A percentile compares a stretch with the other conserved stretches of the same genome.
Evolutionary conservation across 1,140 invertebrate genomes (phyloP).

Genomic region (Centruroides sculpturatus): DNA sequence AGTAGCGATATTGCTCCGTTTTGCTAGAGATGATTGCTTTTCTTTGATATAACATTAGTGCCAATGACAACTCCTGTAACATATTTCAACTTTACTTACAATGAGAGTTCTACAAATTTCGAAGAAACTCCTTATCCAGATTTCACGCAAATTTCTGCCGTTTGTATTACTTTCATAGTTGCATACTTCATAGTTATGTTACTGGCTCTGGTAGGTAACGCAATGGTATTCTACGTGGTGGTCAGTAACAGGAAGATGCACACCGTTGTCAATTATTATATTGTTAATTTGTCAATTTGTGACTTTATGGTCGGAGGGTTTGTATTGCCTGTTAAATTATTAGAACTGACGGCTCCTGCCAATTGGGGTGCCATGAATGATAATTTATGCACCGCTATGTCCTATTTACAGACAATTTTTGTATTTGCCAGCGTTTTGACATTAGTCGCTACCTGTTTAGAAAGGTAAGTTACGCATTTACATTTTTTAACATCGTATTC

Average conservation of each 20-base stretch:
- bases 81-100: too few species aligned
- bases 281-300: constrained; percentile 34
- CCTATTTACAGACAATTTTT: constrained; percentile 29
- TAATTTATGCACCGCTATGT: constrained; percentile 28
- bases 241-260: constrained; percentile 33
- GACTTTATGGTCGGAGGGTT: constrained; percentile 35
- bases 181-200: constrained; percentile 29
- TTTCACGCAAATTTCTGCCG: constrained; percentile 21
- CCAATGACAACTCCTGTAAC: too few species aligned
- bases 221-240: constrained; percentile 25
- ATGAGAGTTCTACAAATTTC: too few species aligned
- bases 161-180: constrained; percentile 23
- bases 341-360: constrained; percentile 32
- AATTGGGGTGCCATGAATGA: constrained; percentile 29
- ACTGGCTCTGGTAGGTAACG: constrained; percentile 28
- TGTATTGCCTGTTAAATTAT: constrained; percentile 35
- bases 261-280: constrained; percentile 37
- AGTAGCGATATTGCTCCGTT: too few species aligned
- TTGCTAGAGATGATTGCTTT: too few species aligned
- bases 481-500: too few species aligned
- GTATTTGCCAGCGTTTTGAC: constrained; percentile 31
- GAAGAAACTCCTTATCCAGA: constrained; percentile 6
- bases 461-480: constrained; percentile 37
- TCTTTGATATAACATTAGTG: too few species aligned
- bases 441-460: constrained; percentile 34